phyloP scores from a whole-genome alignment of 2,888 invertebrate genomes.

The Osmoderma eremita region DNA sequence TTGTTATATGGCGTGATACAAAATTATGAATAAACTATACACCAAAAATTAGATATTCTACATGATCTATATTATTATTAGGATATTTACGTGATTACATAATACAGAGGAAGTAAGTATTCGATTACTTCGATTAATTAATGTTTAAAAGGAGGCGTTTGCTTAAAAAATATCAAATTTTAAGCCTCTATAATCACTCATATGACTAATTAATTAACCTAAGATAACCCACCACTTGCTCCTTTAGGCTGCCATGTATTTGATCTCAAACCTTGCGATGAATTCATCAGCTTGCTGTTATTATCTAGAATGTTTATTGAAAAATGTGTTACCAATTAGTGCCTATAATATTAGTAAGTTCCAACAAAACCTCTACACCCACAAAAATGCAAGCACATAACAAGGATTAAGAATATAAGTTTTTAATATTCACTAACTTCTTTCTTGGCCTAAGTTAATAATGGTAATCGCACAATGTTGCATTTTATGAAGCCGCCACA shows the following conservation, averaged over 20 bases:
- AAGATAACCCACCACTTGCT: conserved; percentile 42
- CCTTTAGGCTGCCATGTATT: conserved; percentile 36
- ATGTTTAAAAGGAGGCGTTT: not conserved
- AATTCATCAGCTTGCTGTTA: conserved; percentile 36
- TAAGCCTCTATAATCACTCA: too few relatives aligned
- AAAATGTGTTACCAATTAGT: conserved; percentile 32
- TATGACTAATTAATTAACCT: conserved; percentile 12
- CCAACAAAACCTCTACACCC: conserved; percentile 30
- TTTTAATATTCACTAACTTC: conserved; percentile 12
- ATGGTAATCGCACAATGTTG: too few relatives aligned
- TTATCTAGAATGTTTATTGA: conserved; percentile 42
- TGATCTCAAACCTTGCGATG: conserved; percentile 39
- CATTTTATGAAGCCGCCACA: too few relatives aligned
- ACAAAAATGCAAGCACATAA: conserved; percentile 24
- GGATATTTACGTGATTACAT: conserved; percentile 5
- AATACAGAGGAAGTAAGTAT: not conserved
- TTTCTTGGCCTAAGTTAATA: conserved; percentile 9
- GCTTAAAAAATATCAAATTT: not conserved
- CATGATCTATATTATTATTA: conserved; percentile 7
- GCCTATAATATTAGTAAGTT: conserved; percentile 2
- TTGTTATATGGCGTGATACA: conserved; percentile 47
- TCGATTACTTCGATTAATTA: too few relatives aligned
- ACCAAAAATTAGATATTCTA: conserved; percentile 7
- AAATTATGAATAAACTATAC: conserved; percentile 21
- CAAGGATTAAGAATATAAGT: conserved; percentile 5